Base-by-base conservation (phyloP, 2,113 vertebrate genomes). In the Colius striatus region DNA sequence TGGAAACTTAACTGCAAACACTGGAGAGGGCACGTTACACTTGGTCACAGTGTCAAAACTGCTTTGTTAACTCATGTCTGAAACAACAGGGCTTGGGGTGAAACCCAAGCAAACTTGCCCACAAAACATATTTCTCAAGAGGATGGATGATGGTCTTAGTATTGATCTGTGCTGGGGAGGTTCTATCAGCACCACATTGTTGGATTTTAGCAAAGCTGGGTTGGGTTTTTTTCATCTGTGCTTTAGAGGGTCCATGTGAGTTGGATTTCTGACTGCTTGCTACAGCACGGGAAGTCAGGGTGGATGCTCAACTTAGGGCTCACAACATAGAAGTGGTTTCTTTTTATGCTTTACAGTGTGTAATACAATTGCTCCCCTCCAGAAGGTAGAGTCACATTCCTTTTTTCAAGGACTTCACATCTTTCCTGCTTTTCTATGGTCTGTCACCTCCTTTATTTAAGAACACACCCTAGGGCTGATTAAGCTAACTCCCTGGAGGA, bases 361-460 rank as follows among this genome's bases (percentile, higher is more conserved):
- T 43, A 93, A 77, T 16, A 77, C 47, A 74, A 70, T 20, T 75
- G 34, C 45, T 79, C 10, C 32, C 45, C 53, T 74, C 50, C 58
- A 70, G 58, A 71, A 82, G 58, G 9, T 10, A 82, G 13, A 66
- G 26, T 41, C 67, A 43, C 14, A 47, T 50, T 74, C 13, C n/a
- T 61, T 36, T 89, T 71, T 78, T 55, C 53, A 72, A 91, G 89
- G 34, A 78, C 57, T 54, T 82, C 81, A 72, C 62, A 81, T 82
- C 57, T 91, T 78, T 51, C 29, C 53, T 78, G 54, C 58, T 62
- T 71, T 75, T 63, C 74, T 81, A 58, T 18, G 61, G 61, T 34
- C 84, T 95, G 81, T 94, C 92, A 85, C 71, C 45, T 87, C 62
- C 71, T 66, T 87, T 68, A 71, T 43, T 84, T 57, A 76, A 91